Evolutionary conservation across 2,888 invertebrate species (phyloP).

Genomic region (Drepana falcataria): DNA sequence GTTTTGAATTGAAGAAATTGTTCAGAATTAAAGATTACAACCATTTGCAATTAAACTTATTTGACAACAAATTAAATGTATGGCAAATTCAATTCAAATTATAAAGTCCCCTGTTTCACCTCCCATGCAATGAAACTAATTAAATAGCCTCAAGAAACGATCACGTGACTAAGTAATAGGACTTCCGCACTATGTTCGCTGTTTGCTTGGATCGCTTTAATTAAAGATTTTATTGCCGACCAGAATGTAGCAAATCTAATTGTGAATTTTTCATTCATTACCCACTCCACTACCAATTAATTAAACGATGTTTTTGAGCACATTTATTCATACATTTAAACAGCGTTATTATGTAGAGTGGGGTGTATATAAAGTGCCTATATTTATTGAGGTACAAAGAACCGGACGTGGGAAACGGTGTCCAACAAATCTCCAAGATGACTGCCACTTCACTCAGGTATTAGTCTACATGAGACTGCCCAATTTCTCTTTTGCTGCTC

Average conservation of each 20-base stretch:
- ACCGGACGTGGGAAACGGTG: too few relatives aligned
- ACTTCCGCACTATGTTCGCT: constrained; percentile 16
- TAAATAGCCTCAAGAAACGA: not conserved
- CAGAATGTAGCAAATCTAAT: constrained; percentile 30
- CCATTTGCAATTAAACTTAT: too few relatives aligned
- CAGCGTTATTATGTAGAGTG: too few relatives aligned
- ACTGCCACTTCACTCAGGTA: too few relatives aligned
- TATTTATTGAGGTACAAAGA: too few relatives aligned
- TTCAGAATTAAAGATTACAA: too few relatives aligned
- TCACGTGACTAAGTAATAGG: not conserved
- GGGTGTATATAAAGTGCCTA: too few relatives aligned
- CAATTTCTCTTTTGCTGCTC: too few relatives aligned
- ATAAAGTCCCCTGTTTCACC: not conserved
- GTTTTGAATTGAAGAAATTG: too few relatives aligned
- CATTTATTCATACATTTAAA: not conserved
- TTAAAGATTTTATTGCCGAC: constrained; percentile 31
- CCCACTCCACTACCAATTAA: not conserved
- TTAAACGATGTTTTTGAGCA: not conserved
- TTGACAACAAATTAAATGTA: too few relatives aligned
- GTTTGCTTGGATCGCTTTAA: constrained; percentile 21
- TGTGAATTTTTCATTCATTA: constrained; percentile 8
- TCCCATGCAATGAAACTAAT: not conserved
- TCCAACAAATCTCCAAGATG: too few relatives aligned
- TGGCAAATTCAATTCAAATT: not conserved
- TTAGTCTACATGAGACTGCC: too few relatives aligned